These are phyloP conservation scores for Pyxicephalus adspersus DNA, from an alignment of 2,113 vertebrate species.

Conservation along the genomic window DNA sequence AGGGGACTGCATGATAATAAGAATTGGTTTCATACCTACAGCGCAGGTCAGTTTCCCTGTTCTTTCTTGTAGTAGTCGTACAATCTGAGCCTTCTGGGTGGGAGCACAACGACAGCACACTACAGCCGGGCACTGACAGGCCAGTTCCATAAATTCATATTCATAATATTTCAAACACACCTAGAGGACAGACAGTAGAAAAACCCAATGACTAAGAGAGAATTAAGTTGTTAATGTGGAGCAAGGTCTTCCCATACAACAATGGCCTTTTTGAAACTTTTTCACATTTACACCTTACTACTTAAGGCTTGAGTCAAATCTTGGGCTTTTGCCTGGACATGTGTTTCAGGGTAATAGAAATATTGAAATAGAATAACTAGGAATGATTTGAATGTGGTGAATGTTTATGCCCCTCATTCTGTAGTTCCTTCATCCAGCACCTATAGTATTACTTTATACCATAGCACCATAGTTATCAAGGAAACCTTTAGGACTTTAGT, in stretches of 20 bases:
- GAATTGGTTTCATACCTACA: slow-evolving; percentile 74
- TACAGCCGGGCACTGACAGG: slow-evolving; percentile 93
- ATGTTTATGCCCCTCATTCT: too few species aligned
- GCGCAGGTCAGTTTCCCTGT: slow-evolving; percentile 94
- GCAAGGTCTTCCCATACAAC: too few species aligned
- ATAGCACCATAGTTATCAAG: neutral
- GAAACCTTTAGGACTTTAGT: too few species aligned
- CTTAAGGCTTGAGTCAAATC: too few species aligned
- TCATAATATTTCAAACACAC: slow-evolving; percentile 96
- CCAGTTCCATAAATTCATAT: slow-evolving; percentile 96
- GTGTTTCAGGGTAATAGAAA: too few species aligned
- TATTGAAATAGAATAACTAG: too few species aligned
- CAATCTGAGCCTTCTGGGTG: slow-evolving; percentile 95
- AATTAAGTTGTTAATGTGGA: too few species aligned
- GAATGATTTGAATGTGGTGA: too few species aligned
- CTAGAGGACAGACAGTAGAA: slow-evolving; percentile 63
- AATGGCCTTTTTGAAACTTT: too few species aligned
- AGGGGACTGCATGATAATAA: neutral
- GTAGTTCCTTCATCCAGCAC: neutral
- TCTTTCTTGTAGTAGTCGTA: slow-evolving; percentile 90
- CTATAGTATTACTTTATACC: too few species aligned
- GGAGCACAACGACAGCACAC: slow-evolving; percentile 95
- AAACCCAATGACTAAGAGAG: fast-evolving
- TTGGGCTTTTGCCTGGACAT: too few species aligned
- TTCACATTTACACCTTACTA: too few species aligned